A percentile compares a stretch with the other conserved stretches of the same genome.
Evolutionary conservation across 2,888 invertebrate genomes (phyloP).

Genomic region (Adineta ricciae): DNA sequence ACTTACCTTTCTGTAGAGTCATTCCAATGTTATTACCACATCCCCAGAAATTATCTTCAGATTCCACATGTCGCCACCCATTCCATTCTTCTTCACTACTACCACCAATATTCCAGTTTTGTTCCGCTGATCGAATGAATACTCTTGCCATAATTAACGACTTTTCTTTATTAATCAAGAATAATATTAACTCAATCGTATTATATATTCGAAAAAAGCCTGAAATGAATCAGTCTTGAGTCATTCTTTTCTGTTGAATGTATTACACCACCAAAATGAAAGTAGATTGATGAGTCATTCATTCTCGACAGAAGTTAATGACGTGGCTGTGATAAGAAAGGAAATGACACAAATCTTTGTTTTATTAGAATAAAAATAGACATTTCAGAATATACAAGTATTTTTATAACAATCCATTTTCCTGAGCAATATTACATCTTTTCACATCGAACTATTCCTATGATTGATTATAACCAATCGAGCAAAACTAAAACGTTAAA

Average conservation of each 20-base stretch:
- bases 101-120: neutral
- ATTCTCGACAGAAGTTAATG: neutral
- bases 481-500: too few species aligned
- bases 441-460: too few species aligned
- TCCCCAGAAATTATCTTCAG: neutral
- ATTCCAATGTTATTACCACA: neutral
- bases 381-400: too few species aligned
- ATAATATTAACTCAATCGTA: too few species aligned
- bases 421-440: too few species aligned
- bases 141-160: neutral
- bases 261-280: neutral
- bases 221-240: neutral
- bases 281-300: neutral
- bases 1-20: neutral
- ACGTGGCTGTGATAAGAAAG: too few species aligned
- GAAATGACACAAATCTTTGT: too few species aligned
- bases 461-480: too few species aligned
- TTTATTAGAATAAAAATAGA: too few species aligned
- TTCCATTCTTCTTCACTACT: neutral
- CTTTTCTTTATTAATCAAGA: neutral
- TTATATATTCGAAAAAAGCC: neutral
- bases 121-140: neutral
- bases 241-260: neutral
- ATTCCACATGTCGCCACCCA: neutral
- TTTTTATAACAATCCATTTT: too few species aligned